Base-by-base conservation (phyloP, 2,888 invertebrate species). In the Pandemis corylana region DNA sequence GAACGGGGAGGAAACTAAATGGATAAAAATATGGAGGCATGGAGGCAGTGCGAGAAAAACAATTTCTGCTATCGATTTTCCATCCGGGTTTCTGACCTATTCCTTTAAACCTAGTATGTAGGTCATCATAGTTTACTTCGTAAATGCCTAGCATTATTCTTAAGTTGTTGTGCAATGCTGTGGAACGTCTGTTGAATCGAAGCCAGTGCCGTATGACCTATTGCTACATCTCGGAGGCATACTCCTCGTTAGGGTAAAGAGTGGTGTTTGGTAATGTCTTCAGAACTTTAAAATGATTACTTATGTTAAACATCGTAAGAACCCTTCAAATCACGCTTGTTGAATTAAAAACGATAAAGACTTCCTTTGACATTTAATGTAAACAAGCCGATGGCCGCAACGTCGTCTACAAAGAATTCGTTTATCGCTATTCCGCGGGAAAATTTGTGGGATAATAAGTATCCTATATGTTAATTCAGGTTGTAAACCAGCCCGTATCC, bases 111-210 rank as follows among this genome's bases (percentile, higher is more conserved):
- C 44, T 61, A 49, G 73, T n/a, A 70, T 70, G 28, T 70, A 70
- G 74, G 74, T 13, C 74, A 51, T 49, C 46, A 73, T 68, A 65
- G 74, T 62, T 65, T 69, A 73, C 73, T 61, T 70, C 51, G 51
- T 53, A 61, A 62, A 66, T 70, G 61, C 69, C 64, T 70, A 56
- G 69, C 69, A 74, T 74, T 65, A 74, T 69, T 74, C 69, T 59
- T 46, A 28, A 51, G 64, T 13, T 6, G 61, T 70, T 70, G 61
- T 46, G 69, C 65, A 69, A 74, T 42, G 15, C 36, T 56, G 61
- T 70, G 69, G 61, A 65, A 70, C 61, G 69, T 51, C 44, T 63
- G 51, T 51, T n/a, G 63, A 59, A 59, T 64, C 49, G 41, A 63
- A 69, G 42, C 51, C 64, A 68, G 73, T 41, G 15, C 53, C 49